Percentiles rank a stretch among this genome's conserved stretches.
phyloP scores from a whole-genome alignment of 2,113 vertebrate species.

The Malurus cyaneus region DNA sequence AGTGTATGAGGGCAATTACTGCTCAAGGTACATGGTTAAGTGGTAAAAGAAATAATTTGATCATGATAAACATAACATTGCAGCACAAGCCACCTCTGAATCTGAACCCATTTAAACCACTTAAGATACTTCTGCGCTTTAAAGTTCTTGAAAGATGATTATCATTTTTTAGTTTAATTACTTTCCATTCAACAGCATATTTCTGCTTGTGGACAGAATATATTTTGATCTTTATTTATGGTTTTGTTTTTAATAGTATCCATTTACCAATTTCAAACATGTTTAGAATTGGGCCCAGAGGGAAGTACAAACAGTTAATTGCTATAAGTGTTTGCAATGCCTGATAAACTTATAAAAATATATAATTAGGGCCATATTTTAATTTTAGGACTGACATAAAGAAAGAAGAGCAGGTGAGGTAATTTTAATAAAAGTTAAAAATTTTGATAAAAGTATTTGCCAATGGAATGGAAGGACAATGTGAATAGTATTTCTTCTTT shows the following conservation, averaged over 20 bases:
- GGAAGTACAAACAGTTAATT: neutral
- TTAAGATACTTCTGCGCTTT: neutral
- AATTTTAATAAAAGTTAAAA: slow-evolving; percentile 21
- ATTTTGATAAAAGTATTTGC: too few relatives aligned
- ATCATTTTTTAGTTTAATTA: neutral
- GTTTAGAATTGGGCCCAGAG: neutral
- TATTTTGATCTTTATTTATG: neutral
- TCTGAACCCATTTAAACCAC: neutral
- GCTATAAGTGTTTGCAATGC: neutral
- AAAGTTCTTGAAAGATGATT: neutral
- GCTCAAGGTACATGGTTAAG: neutral
- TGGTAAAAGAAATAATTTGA: neutral
- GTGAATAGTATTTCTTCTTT: neutral
- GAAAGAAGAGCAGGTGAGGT: neutral
- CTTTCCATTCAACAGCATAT: neutral
- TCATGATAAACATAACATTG: neutral
- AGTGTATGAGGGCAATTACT: neutral
- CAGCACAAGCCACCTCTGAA: neutral
- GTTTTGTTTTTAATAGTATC: neutral
- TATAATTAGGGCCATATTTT: neutral
- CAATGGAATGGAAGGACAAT: neutral
- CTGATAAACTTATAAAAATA: neutral
- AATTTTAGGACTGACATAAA: neutral
- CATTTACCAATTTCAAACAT: neutral
- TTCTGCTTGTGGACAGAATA: neutral